phyloP scores from a whole-genome alignment of 2,113 vertebrate genomes.

The Psophia crepitans region DNA sequence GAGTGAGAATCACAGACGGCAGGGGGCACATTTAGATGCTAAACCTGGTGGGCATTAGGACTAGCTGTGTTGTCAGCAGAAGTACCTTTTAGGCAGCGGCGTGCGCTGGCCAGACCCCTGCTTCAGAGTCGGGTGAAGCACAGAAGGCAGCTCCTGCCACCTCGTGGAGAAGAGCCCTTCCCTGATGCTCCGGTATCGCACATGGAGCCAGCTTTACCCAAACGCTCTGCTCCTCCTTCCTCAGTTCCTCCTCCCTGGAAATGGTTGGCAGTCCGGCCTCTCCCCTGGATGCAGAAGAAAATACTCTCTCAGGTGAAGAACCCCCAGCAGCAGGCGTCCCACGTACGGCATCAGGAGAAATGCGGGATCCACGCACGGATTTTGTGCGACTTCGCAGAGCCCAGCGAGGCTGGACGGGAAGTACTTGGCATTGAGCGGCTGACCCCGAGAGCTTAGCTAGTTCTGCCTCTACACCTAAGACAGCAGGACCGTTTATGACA shows the following conservation, averaged over 20 bases:
- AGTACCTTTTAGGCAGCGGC: background rate
- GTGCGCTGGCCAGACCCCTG: background rate
- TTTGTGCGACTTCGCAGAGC: background rate
- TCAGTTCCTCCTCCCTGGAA: too few relatives aligned
- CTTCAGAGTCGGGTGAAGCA: fast-evolving
- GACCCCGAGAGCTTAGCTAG: background rate
- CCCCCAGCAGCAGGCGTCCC: fast-evolving
- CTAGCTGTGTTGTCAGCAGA: fast-evolving
- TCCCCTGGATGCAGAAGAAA: background rate
- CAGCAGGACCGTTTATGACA: fast-evolving
- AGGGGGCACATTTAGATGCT: background rate
- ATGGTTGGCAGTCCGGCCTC: fast-evolving
- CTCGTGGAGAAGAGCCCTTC: background rate
- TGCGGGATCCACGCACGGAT: fast-evolving
- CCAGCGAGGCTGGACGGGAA: background rate
- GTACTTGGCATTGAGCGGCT: background rate
- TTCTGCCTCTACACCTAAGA: background rate
- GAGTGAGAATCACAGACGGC: fast-evolving
- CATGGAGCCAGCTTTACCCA: background rate
- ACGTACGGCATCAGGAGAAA: fast-evolving
- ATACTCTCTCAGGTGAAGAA: fast-evolving
- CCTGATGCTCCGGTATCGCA: fast-evolving
- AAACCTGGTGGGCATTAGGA: fast-evolving
- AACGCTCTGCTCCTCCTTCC: fast-evolving
- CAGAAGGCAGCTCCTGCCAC: conserved; percentile 1